These are phyloP conservation scores for Tachysurus fulvidraco DNA, from an alignment of 2,113 vertebrate genomes.

Conservation along the genomic window DNA sequence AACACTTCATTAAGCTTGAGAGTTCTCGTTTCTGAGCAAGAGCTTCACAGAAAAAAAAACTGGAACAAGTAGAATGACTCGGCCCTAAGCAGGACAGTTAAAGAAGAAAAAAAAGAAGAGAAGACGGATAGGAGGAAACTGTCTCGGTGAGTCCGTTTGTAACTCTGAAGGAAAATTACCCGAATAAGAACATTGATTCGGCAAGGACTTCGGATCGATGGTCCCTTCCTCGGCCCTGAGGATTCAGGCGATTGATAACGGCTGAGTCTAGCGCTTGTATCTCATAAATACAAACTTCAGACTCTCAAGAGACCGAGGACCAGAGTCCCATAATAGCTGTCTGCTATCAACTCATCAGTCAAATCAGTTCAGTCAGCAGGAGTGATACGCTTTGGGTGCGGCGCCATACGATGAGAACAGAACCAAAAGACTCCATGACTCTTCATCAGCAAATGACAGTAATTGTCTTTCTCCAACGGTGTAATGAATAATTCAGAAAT, in stretches of 20 bases:
- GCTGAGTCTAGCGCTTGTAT: not conserved
- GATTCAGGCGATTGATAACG: not conserved
- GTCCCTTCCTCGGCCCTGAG: not conserved
- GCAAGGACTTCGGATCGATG: not conserved
- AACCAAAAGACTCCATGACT: not conserved
- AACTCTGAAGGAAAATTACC: not conserved
- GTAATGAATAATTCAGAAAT: slow-evolving; percentile 13
- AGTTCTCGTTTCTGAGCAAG: not conserved
- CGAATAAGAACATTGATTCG: not conserved
- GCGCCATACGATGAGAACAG: not conserved
- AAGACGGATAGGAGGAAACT: not conserved
- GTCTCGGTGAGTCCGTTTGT: not conserved
- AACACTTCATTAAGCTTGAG: not conserved
- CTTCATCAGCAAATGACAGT: slow-evolving; percentile 7
- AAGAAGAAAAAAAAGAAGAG: not conserved
- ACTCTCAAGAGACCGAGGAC: not conserved
- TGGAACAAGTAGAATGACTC: too few relatives aligned
- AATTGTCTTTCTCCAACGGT: not conserved
- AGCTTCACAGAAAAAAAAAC: not conserved
- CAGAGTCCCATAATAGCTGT: not conserved
- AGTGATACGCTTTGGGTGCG: slow-evolving; percentile 1
- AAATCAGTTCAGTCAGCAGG: slow-evolving; percentile 28
- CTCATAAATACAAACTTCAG: not conserved
- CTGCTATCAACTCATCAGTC: slow-evolving; percentile 30
- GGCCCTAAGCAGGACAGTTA: too few relatives aligned